phyloP scores from a whole-genome alignment of 2,113 vertebrate genomes.

The Perca fluviatilis region DNA sequence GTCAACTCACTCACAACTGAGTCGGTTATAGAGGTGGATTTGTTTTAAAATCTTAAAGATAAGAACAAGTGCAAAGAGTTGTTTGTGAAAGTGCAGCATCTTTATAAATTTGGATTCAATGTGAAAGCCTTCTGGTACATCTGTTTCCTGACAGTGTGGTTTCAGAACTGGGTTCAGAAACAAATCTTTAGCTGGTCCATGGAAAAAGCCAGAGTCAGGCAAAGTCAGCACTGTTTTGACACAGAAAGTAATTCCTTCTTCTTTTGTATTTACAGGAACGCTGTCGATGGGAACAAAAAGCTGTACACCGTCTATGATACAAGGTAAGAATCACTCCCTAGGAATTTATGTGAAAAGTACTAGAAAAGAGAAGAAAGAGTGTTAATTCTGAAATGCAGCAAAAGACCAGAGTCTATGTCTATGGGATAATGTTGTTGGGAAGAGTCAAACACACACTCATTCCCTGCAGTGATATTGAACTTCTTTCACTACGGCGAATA shows the following conservation, averaged over 20 bases:
- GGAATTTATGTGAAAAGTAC: not conserved
- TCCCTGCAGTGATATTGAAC: constrained; percentile 48
- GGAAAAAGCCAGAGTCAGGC: not conserved
- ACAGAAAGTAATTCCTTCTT: constrained; percentile 19
- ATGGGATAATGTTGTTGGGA: constrained; percentile 33
- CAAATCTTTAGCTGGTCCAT: not conserved
- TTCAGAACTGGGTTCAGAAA: not conserved
- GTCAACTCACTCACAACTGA: not conserved
- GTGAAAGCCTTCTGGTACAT: constrained; percentile 2
- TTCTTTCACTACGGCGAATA: constrained; percentile 3
- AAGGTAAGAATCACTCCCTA: constrained; percentile 84
- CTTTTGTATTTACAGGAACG: constrained; percentile 89
- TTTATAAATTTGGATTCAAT: not conserved
- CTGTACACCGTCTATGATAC: constrained; percentile 95
- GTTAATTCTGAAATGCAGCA: constrained; percentile 3
- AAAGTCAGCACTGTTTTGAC: not conserved
- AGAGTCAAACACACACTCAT: constrained; percentile 17
- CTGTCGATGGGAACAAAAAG: constrained; percentile 93
- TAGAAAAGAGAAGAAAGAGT: not conserved
- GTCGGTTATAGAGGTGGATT: not conserved
- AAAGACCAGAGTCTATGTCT: constrained; percentile 1
- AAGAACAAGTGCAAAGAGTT: not conserved
- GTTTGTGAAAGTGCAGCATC: constrained; percentile 1
- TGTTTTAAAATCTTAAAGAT: constrained; percentile 7
- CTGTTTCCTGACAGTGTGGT: not conserved